These are phyloP conservation scores for Rugalucina vietnamica DNA, from an alignment of 2,888 invertebrate species.

Conservation along the genomic window DNA sequence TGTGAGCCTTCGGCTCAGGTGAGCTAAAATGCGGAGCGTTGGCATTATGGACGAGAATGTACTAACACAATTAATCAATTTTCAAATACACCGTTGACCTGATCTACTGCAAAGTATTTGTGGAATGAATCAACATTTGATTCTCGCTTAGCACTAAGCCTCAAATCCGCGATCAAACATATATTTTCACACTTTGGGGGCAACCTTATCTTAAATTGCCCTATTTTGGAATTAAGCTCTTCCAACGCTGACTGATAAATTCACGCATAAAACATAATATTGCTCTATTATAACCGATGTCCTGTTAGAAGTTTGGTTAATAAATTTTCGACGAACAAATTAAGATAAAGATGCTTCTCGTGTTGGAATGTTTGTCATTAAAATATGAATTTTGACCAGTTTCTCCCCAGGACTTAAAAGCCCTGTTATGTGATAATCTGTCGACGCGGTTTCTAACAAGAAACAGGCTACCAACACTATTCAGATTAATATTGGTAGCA, in stretches of 20 bases:
- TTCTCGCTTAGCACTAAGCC: slow-evolving; percentile 6
- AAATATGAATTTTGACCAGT: background rate
- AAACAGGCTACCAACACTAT: too few relatives aligned
- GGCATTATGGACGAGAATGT: too few relatives aligned
- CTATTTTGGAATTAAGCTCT: slow-evolving; percentile 7
- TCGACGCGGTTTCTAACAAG: too few relatives aligned
- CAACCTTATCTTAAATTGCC: slow-evolving; percentile 14
- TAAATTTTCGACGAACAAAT: background rate
- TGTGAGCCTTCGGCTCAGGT: too few relatives aligned
- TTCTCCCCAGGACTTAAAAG: background rate
- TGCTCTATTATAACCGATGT: background rate
- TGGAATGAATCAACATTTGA: background rate
- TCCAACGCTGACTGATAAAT: background rate
- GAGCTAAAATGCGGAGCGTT: too few relatives aligned
- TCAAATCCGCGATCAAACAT: slow-evolving; percentile 1
- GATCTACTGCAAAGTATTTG: too few relatives aligned
- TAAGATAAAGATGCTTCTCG: background rate
- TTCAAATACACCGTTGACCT: too few relatives aligned
- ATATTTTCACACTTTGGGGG: slow-evolving; percentile 10
- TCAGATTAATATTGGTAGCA: too few relatives aligned
- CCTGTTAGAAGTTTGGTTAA: background rate
- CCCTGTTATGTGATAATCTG: too few relatives aligned
- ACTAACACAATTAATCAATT: too few relatives aligned
- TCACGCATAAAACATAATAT: slow-evolving; percentile 11
- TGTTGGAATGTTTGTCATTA: background rate